Base-by-base conservation (phyloP, 2,113 vertebrate species). In the Lethenteron reissneri region DNA sequence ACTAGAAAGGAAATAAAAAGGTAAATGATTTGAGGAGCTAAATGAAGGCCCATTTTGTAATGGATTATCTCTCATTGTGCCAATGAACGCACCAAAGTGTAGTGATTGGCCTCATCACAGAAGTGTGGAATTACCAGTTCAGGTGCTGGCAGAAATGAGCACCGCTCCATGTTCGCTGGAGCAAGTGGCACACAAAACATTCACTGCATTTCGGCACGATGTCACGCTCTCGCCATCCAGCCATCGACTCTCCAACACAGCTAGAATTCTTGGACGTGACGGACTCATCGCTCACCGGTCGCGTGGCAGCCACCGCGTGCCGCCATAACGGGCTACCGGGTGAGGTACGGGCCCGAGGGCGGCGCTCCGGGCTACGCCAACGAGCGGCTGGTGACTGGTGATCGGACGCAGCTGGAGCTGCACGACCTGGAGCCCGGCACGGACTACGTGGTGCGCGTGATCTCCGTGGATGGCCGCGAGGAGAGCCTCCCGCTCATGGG, bases 371-470 rank as follows among this genome's bases (percentile, higher is more conserved):
- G 21, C 21, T 17, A 17, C 11, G n/a, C 64, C 9, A n/a, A 68
- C n/a, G n/a, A 68, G n/a, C n/a, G 25, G 64, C 11, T 68, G 64
- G 64, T 68, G 25, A n/a, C 64, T 17, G 64, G 64, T n/a, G 64
- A 68, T 68, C 64, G 64, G n/a, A 17, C 64, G 64, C 25, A n/a
- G 11, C n/a, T 68, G 9, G 11, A 68, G n/a, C 64, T 68, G 11
- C 64, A 68, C 64, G 64, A 11, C 10, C 64, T 68, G 64, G 64
- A 68, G 25, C 64, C 64, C 8, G 8, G 25, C 64, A 17, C 64
- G n/a, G 25, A n/a, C n/a, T 68, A 68, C 64, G 64, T 17, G 64
- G 64, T 68, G 64, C 64, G 64, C 64, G 64, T 68, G 64, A 17
- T 68, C 25, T n/a, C 64, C 10, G 8, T 68, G 64, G 64, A 68